Base-by-base conservation (phyloP, 92 coral and sea anemone genomes). In the Porites rus region DNA sequence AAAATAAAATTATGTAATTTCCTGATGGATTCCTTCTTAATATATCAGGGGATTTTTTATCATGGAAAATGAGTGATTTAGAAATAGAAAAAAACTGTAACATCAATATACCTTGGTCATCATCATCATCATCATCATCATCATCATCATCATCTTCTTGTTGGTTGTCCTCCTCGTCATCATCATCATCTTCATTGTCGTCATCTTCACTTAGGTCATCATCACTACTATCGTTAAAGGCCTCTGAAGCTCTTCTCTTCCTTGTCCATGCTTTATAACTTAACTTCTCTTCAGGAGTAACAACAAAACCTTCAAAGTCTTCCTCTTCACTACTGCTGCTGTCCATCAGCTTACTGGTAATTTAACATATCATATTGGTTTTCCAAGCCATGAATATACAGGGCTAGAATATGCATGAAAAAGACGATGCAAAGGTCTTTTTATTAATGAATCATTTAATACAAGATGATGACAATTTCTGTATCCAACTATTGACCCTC, bases 261-360 rank as follows among this genome's bases (percentile, higher is more conserved):
- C 91, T 90, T 59, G 76, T 52, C 81, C 92, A 77, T 12, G 67
- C 80, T 76, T 59, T 60, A 43, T 74, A 88, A 51, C 85, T 87
- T 0, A 61, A 63, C 73, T 52, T 80, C 56, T 80, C 87, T 72
- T 87, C 87, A 8, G 88, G 82, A 67, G 89, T 87, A 46, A 83
- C 81, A 70, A 54, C 63, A 54, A 79, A 88, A 1, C 92, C 92
- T 78, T 88, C 86, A 72, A 91, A 87, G 7, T 91, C 92, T 22
- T 87, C 96, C 50, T 67, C 62, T 63, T 76, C 84, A 83, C 87
- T 71, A 7, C 77, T 83, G 54, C 24, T 7, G 7, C 87, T 73
- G 28, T 83, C 87, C 65, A 73, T 66, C 8, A 43, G 50, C 78
- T 82, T 38, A 1, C 60, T 8, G 16, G 61, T 14, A 3, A 28